Conservation (phyloP, 2,113 vertebrate genomes). For the Alexandromys fortis region DNA sequence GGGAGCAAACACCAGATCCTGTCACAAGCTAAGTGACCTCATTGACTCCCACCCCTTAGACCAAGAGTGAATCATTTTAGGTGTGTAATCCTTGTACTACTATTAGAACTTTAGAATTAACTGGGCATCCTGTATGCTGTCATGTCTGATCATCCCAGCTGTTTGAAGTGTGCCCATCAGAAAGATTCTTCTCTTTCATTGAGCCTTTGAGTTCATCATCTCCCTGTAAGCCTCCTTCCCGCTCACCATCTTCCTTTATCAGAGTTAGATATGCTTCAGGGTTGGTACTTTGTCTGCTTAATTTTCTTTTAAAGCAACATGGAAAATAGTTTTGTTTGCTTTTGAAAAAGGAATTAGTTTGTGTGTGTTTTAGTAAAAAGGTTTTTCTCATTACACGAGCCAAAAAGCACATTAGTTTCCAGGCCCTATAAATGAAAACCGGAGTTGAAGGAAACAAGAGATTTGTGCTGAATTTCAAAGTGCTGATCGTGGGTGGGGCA, state of each 20-base stretch:
- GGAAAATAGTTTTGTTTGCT: slow-evolving; percentile 69
- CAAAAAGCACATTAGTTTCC: slow-evolving; percentile 72
- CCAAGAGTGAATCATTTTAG: not conserved
- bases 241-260: slow-evolving; percentile 25
- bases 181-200: not conserved
- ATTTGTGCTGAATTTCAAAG: slow-evolving; percentile 54
- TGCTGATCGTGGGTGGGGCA: not conserved
- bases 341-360: slow-evolving; percentile 58
- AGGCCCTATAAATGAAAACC: slow-evolving; percentile 62
- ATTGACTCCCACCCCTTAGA: not conserved
- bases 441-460: slow-evolving; percentile 65
- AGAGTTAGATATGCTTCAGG: slow-evolving; percentile 50
- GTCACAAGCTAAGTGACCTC: not conserved
- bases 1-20: not conserved
- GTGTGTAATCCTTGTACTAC: not conserved
- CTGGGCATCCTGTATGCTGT: not conserved
- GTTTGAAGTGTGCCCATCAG: slow-evolving; percentile 51
- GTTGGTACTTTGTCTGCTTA: slow-evolving; percentile 62
- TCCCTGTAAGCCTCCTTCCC: slow-evolving; percentile 43
- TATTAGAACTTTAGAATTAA: not conserved
- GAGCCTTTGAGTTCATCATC: not conserved
- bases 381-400: slow-evolving; percentile 68
- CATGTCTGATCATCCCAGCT: not conserved
- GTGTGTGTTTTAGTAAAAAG: slow-evolving; percentile 68
- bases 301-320: slow-evolving; percentile 64